Base-by-base conservation (phyloP, 2,888 invertebrate genomes). In the Digitonthophagus gazella region DNA sequence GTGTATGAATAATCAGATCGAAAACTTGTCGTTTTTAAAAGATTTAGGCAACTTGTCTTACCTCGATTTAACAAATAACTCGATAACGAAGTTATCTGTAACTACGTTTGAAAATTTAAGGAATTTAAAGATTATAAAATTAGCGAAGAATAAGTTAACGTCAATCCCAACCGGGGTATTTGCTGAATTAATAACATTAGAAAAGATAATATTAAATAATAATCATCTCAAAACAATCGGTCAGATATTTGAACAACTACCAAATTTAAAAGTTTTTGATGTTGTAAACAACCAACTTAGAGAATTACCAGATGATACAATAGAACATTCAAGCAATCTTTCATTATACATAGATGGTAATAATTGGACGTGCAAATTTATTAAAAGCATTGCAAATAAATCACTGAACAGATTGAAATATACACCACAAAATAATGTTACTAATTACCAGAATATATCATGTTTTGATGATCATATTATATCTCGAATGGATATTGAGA, bases 301-400 rank as follows among this genome's bases (percentile, higher is more conserved):
- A 15, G 14, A 65, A 58, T 54, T 28, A 56, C 57, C 56, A 16
- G 56, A 64, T 64, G 20, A 2, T 2, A 1, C 65, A 22, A 20
- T 58, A 16, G 15, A 64, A 15, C 15, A 56, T 15, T 15, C 63
- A 6, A 56, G 11, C 14, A 64, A 54, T 57, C 6, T 58, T 28
- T 63, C 56, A 3, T 19, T 70, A 8, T 11, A 61, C n/a, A 65
- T 71, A 15, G 64, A 71, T 28, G 57, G 58, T 2, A 71, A 71
- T 55, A 15, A 56, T 8, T 71, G 69, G 71, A 15, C 18, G 15
- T 71, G 69, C 22, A 16, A 65, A 4, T 71, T 69, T 65, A 64
- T 69, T 18, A 44, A 19, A 28, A 22, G 15, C 8, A 15, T 64
- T 18, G 11, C 20, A n/a, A 44, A 68, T 11, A n/a, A 28, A 22